Conservation (phyloP, 1,140 invertebrate genomes). For the Megalonaias nervosa region DNA sequence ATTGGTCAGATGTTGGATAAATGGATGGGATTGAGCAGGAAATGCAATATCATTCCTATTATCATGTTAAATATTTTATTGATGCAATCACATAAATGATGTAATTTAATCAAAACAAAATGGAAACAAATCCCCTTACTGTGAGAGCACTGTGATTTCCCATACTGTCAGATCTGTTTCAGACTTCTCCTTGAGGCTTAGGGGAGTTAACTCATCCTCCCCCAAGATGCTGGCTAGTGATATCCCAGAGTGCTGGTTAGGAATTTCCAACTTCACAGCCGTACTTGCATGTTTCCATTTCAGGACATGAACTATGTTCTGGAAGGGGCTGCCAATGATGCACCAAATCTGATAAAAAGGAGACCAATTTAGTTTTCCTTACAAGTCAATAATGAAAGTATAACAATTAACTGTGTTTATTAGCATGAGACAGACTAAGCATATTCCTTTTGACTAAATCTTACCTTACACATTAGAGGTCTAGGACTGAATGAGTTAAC, state of each 20-base stretch:
- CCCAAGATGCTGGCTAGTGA: not conserved
- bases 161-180: not conserved
- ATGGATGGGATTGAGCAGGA: too few species aligned
- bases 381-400: not conserved
- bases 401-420: not conserved
- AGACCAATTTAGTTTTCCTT: not conserved
- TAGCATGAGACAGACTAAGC: not conserved
- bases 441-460: too few species aligned
- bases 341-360: slow-evolving; percentile 48
- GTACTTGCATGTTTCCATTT: slow-evolving; percentile 41
- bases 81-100: too few species aligned
- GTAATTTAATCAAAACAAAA: not conserved
- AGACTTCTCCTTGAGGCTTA: not conserved
- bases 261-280: not conserved
- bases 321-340: slow-evolving; percentile 62
- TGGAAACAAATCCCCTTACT: not conserved
- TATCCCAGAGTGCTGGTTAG: not conserved
- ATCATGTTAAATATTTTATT: too few species aligned
- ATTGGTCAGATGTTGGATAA: too few species aligned
- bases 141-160: not conserved
- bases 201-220: not conserved
- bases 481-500: too few species aligned
- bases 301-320: slow-evolving; percentile 58
- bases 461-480: too few species aligned
- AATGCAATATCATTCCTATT: too few species aligned